A percentile compares a stretch with the other conserved stretches of the same genome.
Evolutionary conservation across 2,113 vertebrate genomes (phyloP).

Genomic region (Tenebrosternarchus preto): DNA sequence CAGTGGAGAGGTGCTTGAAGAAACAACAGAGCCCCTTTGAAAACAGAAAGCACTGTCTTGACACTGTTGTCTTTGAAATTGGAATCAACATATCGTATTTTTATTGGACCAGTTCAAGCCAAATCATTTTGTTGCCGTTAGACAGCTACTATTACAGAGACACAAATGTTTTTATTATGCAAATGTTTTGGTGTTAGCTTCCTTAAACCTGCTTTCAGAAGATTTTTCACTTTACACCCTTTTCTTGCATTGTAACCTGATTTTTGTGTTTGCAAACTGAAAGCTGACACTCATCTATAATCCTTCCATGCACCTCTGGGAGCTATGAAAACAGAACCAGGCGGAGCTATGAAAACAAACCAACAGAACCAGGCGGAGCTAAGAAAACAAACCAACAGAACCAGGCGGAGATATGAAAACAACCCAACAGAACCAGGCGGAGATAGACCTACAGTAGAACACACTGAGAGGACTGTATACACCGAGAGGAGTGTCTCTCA

Average conservation of each 20-base stretch:
- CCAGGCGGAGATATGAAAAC: not conserved
- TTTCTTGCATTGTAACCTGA: not conserved
- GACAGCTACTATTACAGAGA: not conserved
- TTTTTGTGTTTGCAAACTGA: not conserved
- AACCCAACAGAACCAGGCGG: not conserved
- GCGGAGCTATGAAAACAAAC: too few relatives aligned
- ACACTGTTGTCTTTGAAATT: not conserved
- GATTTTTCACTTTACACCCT: not conserved
- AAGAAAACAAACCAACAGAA: too few relatives aligned
- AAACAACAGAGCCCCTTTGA: constrained; percentile 13
- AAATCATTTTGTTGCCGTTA: not conserved
- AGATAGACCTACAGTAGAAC: not conserved
- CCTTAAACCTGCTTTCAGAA: not conserved
- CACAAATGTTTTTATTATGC: not conserved
- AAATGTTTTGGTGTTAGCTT: not conserved
- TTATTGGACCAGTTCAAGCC: not conserved
- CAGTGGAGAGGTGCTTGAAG: constrained; percentile 34
- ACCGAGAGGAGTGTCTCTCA: not conserved
- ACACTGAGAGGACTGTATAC: not conserved
- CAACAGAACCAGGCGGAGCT: too few relatives aligned
- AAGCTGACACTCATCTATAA: not conserved
- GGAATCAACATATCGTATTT: not conserved
- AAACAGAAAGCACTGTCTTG: constrained; percentile 7
- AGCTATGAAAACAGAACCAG: constrained; percentile 4
- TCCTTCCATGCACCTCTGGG: not conserved